Evolutionary conservation across 1,140 invertebrate genomes (phyloP), one percentile per base, ranked within the genome.

Genomic region (Neoseiulus cucumeris): DNA sequence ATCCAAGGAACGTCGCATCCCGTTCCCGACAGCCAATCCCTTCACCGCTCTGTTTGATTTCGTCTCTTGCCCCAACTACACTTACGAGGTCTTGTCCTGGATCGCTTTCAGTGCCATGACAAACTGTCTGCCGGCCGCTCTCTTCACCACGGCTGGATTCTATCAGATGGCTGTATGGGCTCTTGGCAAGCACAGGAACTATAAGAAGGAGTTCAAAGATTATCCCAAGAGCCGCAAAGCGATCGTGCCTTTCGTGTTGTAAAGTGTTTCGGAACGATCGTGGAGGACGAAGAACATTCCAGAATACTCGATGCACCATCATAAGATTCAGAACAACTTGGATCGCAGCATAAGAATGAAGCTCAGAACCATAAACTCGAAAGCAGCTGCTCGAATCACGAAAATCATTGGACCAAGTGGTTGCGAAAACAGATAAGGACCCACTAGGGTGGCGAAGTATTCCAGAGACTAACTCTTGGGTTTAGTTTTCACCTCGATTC

Each of bases 161-260:
- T 92, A 88, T 73, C 95, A 98, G 76, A 99, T 98, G 95, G 81
- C 89, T 1, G 77, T 97, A 0, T 99, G 96, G 96, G 95, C 95
- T 29, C 72, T 94, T 66, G 90, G 85, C 67, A 99, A 99, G 74
- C 95, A 98, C 71, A 82, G 82, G 59, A 87, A 87, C 69, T 98
- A 98, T 79, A 89, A 86, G 72, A 96, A 91, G 75, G 95, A 98
- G 75, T 99, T 98, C 74, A 77, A 84, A n/a, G 83, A 93, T 71
- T 99, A 98, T 75, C 95, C 95, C 0, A 88, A 85, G 71, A 75
- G 78, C 64, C 82, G 95, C 20, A 94, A 87, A 79, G 84, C 93
- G 1, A 97, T 99, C 70, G 76, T 98, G 74, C 95, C 95, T 45
- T 97, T 95, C 76, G 69, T 97, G 67, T 75, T 98, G 33, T 98